Evolutionary conservation across 2,797 vertebrate species (phyloP), one percentile per base, ranked within the genome.

Genomic region (Sebastes flavidus): DNA sequence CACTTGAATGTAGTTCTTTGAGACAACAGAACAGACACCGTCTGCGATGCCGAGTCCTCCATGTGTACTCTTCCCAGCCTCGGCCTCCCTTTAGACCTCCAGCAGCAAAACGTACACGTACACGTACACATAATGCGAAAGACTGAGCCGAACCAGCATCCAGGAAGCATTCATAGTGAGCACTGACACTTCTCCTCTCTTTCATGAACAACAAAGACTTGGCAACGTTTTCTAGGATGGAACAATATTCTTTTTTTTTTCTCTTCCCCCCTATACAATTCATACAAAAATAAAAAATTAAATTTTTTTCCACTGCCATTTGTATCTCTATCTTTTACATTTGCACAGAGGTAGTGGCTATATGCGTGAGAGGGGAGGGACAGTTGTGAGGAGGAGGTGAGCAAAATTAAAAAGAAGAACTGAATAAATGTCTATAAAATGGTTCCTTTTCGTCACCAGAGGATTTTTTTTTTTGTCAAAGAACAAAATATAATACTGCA

Each of bases 401-500:
- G 82, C 89, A 91, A 93, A 91, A 87, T 88, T 90, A 84, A 91
- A 92, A 93, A 92, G 70, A 88, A 89, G 76, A 92, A 93, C 87
- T 88, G 87, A 91, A 94, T 92, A 94, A 94, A 92, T 85, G 91
- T 95, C 92, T 95, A 96, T 94, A 96, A 96, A 96, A 95, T 94
- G 93, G 89, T 93, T 94, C 83, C 85, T 91, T 96, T 94, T 93
- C 78, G 36, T 94, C 92, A 91, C 88, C 89, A 91, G 91, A 94
- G 87, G 91, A 91, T 89, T 94, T 90, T 89, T 88, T 92, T 92
- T 92, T 38, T 85, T 56, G 80, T 95, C 84, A 94, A 95, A 96
- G 96, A 96, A 97, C 96, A 96, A 96, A 97, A 97, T 97, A 98
- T 97, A 99, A 98, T 97, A 99, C 97, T 99, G 98, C 97, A 95